Conservation (phyloP, 2,888 invertebrate genomes). For the Drosophila antonietae region DNA sequence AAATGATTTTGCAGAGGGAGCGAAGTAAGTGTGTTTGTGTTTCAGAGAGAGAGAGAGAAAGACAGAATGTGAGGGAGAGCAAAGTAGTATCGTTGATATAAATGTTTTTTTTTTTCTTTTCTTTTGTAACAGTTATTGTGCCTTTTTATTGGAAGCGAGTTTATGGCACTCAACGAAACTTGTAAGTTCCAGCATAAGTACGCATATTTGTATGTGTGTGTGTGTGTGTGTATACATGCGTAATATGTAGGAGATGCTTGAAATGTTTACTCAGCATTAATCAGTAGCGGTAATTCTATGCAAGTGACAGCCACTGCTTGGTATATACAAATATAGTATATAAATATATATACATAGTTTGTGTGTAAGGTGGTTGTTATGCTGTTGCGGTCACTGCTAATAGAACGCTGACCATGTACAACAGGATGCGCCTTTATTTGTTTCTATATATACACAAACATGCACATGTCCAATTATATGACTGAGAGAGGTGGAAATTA, state of each 20-base stretch:
- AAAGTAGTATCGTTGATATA: conserved; percentile 23
- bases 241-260: conserved; percentile 7
- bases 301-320: conserved; percentile 14
- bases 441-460: conserved; percentile 13
- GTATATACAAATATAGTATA: neutral
- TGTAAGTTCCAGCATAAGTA: conserved; percentile 10
- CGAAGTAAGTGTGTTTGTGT: conserved; percentile 5
- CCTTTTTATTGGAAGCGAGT: conserved; percentile 28
- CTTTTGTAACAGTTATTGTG: conserved; percentile 17
- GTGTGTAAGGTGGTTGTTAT: conserved; percentile 34
- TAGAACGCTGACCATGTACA: conserved; percentile 35
- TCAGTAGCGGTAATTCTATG: conserved; percentile 8
- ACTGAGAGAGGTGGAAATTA: conserved; percentile 20
- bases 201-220: neutral
- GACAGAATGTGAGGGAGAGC: conserved; percentile 12
- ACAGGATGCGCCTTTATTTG: conserved; percentile 30
- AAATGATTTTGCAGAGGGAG: conserved; percentile 15
- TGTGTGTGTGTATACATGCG: neutral
- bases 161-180: conserved; percentile 24
- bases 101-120: conserved; percentile 18
- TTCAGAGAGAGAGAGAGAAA: neutral
- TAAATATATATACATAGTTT: too few relatives aligned
- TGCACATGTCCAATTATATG: neutral
- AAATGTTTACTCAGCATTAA: conserved; percentile 21
- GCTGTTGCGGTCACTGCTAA: conserved; percentile 1